Evolutionary conservation across 2,888 invertebrate genomes (phyloP).

Genomic region (Chymomyza fuscimana): DNA sequence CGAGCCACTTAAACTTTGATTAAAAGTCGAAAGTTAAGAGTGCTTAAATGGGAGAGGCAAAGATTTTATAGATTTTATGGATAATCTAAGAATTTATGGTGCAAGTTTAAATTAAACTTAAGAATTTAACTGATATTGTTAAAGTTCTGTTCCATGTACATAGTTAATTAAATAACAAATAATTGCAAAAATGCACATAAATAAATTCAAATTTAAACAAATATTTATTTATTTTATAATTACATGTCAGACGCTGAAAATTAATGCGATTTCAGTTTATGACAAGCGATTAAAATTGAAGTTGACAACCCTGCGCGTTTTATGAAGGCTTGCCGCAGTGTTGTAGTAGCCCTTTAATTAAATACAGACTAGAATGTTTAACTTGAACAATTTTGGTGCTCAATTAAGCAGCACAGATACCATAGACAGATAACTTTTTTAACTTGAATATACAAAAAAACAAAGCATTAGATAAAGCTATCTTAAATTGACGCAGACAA

Average conservation of each 20-base stretch:
- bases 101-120: too few relatives aligned
- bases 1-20: neutral
- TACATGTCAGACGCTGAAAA: conserved; percentile 57
- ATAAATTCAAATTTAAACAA: conserved; percentile 66
- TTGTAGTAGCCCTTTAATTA: conserved; percentile 42
- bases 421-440: conserved; percentile 50
- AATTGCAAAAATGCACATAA: neutral
- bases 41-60: neutral
- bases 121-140: too few relatives aligned
- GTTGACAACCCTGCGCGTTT: conserved; percentile 30
- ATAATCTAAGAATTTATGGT: neutral
- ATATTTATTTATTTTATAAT: conserved; percentile 68
- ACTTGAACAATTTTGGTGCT: conserved; percentile 15
- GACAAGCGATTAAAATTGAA: conserved; percentile 68
- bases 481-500: conserved; percentile 45
- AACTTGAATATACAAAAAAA: conserved; percentile 28
- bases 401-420: conserved; percentile 64
- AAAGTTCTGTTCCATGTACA: too few relatives aligned
- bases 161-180: neutral
- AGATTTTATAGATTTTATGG: neutral
- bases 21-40: neutral
- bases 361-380: too few relatives aligned
- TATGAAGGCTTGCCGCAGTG: neutral
- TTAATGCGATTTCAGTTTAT: conserved; percentile 72
- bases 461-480: conserved; percentile 60